Evolutionary conservation across 1,140 invertebrate species (phyloP).

Genomic region (Globodera rostochiensis): DNA sequence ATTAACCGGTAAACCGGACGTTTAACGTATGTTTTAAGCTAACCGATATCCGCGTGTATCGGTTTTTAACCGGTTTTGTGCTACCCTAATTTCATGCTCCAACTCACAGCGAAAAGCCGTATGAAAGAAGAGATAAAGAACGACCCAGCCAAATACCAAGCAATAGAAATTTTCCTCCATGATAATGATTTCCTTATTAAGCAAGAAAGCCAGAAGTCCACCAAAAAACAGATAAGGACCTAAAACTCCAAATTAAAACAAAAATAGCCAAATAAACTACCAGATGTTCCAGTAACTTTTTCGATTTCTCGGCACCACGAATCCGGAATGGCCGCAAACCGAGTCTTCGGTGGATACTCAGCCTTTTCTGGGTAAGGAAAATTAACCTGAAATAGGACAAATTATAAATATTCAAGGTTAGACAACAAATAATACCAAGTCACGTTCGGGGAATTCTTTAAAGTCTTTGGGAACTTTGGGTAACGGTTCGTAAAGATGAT

Average conservation of each 20-base stretch:
- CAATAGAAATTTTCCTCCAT: constrained; percentile 62
- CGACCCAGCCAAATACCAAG: constrained; percentile 56
- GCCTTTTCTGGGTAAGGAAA: constrained; percentile 59
- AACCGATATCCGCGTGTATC: too few species aligned
- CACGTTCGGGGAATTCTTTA: constrained; percentile 63
- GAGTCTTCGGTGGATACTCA: constrained; percentile 62
- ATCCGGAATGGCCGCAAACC: constrained; percentile 59
- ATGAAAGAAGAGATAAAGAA: constrained; percentile 52
- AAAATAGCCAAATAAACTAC: constrained; percentile 28
- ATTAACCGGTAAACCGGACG: too few species aligned
- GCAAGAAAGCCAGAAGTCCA: constrained; percentile 56
- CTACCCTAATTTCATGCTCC: background rate
- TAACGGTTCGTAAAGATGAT: constrained; percentile 53
- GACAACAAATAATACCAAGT: constrained; percentile 50
- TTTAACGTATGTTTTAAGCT: too few species aligned
- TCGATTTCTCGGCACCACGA: constrained; percentile 63
- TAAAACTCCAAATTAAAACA: constrained; percentile 34
- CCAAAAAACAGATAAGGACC: constrained; percentile 62
- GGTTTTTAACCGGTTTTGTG: too few species aligned
- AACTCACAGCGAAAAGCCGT: constrained; percentile 54
- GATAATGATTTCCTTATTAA: constrained; percentile 63
- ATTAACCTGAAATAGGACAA: constrained; percentile 50
- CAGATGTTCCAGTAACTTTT: constrained; percentile 63
- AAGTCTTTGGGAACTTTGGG: constrained; percentile 59
- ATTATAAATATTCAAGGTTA: background rate